Percentiles rank a stretch among this genome's conserved stretches.
Conservation (phyloP, 2,888 invertebrate species). For the Drosophila mercatorum region DNA sequence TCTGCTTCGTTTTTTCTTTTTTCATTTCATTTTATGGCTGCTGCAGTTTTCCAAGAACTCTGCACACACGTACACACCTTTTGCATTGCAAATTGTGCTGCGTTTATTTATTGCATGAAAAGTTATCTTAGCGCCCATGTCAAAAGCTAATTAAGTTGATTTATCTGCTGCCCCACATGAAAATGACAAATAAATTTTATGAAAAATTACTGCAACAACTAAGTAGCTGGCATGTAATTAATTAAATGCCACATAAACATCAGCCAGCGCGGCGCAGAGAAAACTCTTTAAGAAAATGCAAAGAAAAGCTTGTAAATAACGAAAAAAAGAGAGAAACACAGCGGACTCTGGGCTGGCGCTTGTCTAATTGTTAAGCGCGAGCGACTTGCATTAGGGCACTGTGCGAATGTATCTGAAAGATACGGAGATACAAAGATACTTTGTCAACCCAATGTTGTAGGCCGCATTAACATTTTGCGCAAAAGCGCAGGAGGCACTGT, state of each 20-base stretch:
- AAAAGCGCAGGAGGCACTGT: conserved; percentile 54
- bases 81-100: conserved; percentile 63
- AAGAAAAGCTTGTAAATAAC: conserved; percentile 4
- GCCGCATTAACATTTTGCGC: conserved; percentile 43
- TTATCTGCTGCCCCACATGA: conserved; percentile 70
- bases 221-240: conserved; percentile 68
- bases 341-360: conserved; percentile 11
- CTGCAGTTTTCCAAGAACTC: conserved; percentile 19
- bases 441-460: conserved; percentile 43
- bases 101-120: conserved; percentile 47
- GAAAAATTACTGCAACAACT: conserved; percentile 61
- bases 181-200: conserved; percentile 73
- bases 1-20: conserved; percentile 21
- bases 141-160: conserved; percentile 70
- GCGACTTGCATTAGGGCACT: conserved; percentile 60
- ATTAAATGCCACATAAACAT: conserved; percentile 68
- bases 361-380: conserved; percentile 76
- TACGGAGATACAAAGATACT: conserved; percentile 38
- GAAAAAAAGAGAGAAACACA: conserved; percentile 1
- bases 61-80: conserved; percentile 17
- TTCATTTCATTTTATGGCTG: conserved; percentile 6
- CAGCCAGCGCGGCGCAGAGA: conserved; percentile 27
- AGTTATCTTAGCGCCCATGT: conserved; percentile 68
- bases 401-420: conserved; percentile 50
- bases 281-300: conserved; percentile 19